A percentile compares a stretch with the other conserved stretches of the same genome.
Evolutionary conservation across 37 sponge, comb jelly and placozoan species (phyloP).

Genomic region (Hormiphora californensis): DNA sequence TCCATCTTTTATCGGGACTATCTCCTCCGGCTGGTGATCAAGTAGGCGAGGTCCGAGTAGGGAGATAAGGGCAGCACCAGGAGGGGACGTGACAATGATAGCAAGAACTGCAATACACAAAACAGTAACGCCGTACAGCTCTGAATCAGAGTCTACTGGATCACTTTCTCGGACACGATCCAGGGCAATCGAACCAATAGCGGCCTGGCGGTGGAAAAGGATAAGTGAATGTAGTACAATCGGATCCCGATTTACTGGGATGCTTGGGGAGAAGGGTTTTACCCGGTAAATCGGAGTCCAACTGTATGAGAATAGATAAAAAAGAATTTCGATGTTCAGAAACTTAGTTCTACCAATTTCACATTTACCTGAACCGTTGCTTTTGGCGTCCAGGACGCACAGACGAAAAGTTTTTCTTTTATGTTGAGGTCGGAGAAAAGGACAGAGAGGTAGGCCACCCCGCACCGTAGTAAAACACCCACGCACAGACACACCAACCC

Average conservation of each 20-base stretch:
- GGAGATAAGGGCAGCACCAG: constrained; percentile 69
- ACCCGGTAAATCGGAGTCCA: too few relatives aligned
- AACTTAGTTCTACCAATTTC: not conserved
- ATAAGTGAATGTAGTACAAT: too few relatives aligned
- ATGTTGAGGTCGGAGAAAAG: not conserved
- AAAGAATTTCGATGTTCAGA: not conserved
- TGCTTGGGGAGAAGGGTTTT: too few relatives aligned
- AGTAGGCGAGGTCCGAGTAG: constrained; percentile 74
- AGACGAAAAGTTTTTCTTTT: constrained; percentile 43
- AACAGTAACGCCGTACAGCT: constrained; percentile 57
- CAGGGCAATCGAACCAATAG: constrained; percentile 72
- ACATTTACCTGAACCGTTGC: constrained; percentile 33
- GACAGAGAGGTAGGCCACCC: constrained; percentile 23
- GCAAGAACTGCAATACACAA: constrained; percentile 78
- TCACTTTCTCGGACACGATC: constrained; percentile 57
- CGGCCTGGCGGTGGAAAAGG: too few relatives aligned
- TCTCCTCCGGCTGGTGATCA: not conserved
- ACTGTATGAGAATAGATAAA: too few relatives aligned
- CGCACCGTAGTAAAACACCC: not conserved
- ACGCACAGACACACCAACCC: not conserved
- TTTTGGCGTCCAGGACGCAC: constrained; percentile 43
- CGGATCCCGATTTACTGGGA: too few relatives aligned
- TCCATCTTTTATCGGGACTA: too few relatives aligned
- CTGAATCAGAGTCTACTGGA: not conserved
- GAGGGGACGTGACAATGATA: constrained; percentile 78